A percentile compares a stretch with the other conserved stretches of the same genome.
phyloP scores from a whole-genome alignment of 2,113 vertebrate genomes.

The Scomber scombrus region DNA sequence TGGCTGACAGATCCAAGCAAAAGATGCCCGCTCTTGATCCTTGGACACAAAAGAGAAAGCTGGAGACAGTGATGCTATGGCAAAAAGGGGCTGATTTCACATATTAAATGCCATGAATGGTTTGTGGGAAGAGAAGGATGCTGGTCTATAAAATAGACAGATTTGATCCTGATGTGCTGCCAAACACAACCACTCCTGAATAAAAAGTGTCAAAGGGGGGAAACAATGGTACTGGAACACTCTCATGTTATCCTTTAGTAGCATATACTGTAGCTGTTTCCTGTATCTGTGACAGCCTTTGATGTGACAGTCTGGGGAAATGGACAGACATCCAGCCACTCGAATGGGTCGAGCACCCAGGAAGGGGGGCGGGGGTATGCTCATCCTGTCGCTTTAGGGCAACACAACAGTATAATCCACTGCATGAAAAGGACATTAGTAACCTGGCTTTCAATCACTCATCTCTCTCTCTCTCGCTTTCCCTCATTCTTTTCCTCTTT shows the following conservation, averaged over 20 bases:
- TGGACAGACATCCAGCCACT: constrained; percentile 37
- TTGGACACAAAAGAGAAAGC: neutral
- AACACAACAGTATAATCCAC: constrained; percentile 42
- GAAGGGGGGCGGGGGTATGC: neutral
- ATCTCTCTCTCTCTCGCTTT: constrained; percentile 19
- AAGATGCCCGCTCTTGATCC: neutral
- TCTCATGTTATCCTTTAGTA: constrained; percentile 28
- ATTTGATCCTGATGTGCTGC: neutral
- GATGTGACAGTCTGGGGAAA: constrained; percentile 49
- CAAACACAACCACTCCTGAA: constrained; percentile 7
- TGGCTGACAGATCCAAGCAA: neutral
- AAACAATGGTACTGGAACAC: neutral
- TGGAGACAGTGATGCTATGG: neutral
- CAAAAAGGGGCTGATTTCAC: neutral
- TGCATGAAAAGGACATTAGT: constrained; percentile 52
- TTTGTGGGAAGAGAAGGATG: neutral
- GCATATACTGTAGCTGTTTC: constrained; percentile 19
- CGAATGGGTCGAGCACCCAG: constrained; percentile 20
- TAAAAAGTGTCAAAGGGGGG: constrained; percentile 20
- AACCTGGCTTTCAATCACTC: constrained; percentile 55
- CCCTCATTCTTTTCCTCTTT: neutral
- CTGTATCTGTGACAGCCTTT: constrained; percentile 47
- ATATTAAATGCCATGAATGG: neutral
- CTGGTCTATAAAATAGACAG: neutral
- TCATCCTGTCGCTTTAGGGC: constrained; percentile 44